These are phyloP conservation scores for Ictalurus punctatus DNA, from an alignment of 2,113 vertebrate species.

Conservation along the genomic window DNA sequence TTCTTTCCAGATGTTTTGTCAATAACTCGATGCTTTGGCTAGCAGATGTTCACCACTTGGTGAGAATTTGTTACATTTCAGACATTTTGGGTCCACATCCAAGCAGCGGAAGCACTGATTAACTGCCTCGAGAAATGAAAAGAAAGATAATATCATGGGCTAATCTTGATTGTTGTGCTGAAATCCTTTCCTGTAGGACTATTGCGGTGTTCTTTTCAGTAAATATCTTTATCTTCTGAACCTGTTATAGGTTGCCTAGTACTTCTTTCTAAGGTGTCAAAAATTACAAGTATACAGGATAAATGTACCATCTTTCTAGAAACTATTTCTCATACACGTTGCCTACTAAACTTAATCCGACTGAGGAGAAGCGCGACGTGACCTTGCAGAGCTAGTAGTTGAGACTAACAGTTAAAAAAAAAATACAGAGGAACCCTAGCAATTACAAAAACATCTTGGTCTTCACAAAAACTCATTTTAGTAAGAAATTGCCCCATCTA, in stretches of 20 bases:
- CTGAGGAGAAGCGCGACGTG: neutral
- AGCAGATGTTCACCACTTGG: neutral
- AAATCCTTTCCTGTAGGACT: neutral
- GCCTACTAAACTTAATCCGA: neutral
- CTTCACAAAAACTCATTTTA: neutral
- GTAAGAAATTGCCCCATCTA: constrained; percentile 41
- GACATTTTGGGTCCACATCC: neutral
- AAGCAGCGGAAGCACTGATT: neutral
- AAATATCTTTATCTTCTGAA: neutral
- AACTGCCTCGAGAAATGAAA: neutral
- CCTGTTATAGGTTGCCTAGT: constrained; percentile 14
- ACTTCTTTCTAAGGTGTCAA: constrained; percentile 7
- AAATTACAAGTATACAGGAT: neutral
- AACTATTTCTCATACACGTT: neutral
- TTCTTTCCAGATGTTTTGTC: constrained; percentile 14
- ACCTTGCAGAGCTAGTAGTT: neutral
- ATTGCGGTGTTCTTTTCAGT: no score
- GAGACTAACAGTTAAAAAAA: neutral
- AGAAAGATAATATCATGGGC: neutral
- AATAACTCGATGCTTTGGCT: neutral
- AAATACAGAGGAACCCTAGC: neutral
- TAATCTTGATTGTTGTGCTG: neutral
- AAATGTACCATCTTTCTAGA: neutral
- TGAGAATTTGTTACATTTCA: neutral
- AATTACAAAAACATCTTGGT: neutral